These are phyloP conservation scores for Lethenteron camtschaticum DNA, from an alignment of 2,113 vertebrate genomes.

Conservation along the genomic window DNA sequence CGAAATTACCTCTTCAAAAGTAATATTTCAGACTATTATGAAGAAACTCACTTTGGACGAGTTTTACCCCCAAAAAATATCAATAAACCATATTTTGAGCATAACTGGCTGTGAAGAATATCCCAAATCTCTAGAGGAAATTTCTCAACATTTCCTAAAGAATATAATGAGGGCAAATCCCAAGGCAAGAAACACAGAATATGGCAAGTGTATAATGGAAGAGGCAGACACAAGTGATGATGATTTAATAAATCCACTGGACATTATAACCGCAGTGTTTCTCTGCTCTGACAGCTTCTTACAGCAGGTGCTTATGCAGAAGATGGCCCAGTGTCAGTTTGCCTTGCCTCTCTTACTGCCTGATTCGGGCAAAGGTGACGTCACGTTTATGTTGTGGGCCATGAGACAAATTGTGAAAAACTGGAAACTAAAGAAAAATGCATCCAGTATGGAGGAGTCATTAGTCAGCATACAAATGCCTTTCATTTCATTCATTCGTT, in stretches of 20 bases:
- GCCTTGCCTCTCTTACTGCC: conserved; percentile 7
- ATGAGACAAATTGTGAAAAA: conserved; percentile 6
- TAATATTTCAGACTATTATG: no score
- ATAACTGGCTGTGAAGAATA: no score
- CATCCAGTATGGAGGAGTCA: conserved; percentile 3
- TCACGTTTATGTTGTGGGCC: conserved; percentile 6
- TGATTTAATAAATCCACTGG: not conserved
- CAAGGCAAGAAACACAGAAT: conserved; percentile 1
- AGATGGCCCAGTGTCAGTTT: conserved; percentile 8
- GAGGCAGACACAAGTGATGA: no score
- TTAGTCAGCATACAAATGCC: not conserved
- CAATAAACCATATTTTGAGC: no score
- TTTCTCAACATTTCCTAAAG: not conserved
- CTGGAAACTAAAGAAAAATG: conserved; percentile 3
- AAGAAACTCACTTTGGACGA: no score
- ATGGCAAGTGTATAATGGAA: not conserved
- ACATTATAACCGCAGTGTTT: conserved; percentile 4
- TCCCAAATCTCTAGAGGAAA: no score
- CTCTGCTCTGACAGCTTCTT: conserved; percentile 5
- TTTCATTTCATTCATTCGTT: conserved; percentile 2
- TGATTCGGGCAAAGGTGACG: not conserved
- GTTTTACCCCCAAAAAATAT: no score
- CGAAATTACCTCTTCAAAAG: no score
- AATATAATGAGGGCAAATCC: conserved; percentile 4
- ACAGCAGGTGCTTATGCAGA: conserved; percentile 5